A percentile compares a stretch with the other conserved stretches of the same genome.
phyloP scores from a whole-genome alignment of 2,113 vertebrate species.

The Poeciliopsis turrubarensis region DNA sequence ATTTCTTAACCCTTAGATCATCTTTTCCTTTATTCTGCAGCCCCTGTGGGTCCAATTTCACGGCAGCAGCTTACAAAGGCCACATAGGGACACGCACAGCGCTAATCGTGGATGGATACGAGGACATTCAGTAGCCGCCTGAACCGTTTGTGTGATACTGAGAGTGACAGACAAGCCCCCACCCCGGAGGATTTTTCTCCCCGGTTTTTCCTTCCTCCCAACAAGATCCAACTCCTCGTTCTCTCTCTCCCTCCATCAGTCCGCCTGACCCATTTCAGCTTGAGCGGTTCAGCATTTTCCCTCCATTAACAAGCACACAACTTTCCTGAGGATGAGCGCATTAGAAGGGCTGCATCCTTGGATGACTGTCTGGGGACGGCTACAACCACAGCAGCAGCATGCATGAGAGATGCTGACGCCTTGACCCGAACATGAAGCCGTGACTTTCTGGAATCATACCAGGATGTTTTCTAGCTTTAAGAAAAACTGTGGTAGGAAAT shows the following conservation, averaged over 20 bases:
- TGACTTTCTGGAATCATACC: background rate
- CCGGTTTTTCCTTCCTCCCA: conserved; percentile 8
- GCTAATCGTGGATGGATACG: conserved; percentile 34
- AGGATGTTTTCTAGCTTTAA: background rate
- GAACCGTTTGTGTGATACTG: conserved; percentile 21
- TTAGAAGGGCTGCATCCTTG: conserved; percentile 6
- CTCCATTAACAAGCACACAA: conserved; percentile 29
- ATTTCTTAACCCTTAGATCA: conserved; percentile 38
- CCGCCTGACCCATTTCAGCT: conserved; percentile 59
- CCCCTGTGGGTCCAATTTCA: conserved; percentile 44
- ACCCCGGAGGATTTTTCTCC: conserved; percentile 27
- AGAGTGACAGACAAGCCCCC: conserved; percentile 34
- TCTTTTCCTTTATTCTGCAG: conserved; percentile 10
- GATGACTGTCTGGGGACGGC: conserved; percentile 12
- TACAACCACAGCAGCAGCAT: background rate
- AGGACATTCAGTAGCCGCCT: conserved; percentile 39
- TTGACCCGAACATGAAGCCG: background rate
- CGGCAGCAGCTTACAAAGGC: conserved; percentile 34
- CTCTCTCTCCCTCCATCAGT: conserved; percentile 29
- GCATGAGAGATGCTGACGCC: background rate
- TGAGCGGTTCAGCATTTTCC: conserved; percentile 6
- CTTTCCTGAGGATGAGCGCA: conserved; percentile 36
- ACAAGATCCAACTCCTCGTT: conserved; percentile 11
- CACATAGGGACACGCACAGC: conserved; percentile 1
- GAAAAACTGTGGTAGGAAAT: background rate